These are phyloP conservation scores for Dasypogon diadema DNA, from an alignment of 2,888 invertebrate species.

Conservation along the genomic window DNA sequence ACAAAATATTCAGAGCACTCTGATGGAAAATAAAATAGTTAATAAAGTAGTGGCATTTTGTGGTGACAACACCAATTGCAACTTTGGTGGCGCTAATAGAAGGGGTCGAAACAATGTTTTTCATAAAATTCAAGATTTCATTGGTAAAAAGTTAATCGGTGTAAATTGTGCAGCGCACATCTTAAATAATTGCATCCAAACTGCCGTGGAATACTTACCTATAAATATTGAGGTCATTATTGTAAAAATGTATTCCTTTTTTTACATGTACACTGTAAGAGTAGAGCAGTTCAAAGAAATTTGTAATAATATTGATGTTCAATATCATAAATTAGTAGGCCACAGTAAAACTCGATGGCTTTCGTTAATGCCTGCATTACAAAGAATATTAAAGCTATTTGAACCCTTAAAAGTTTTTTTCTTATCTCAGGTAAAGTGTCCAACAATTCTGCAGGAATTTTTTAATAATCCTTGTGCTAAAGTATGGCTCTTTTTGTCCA, in stretches of 20 bases:
- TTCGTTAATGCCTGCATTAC: conserved; percentile 35
- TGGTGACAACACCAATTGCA: conserved; percentile 51
- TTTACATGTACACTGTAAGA: neutral
- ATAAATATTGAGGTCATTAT: neutral
- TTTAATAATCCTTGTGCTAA: conserved; percentile 28
- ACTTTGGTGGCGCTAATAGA: conserved; percentile 50
- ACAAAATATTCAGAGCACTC: conserved; percentile 26
- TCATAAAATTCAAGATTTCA: neutral
- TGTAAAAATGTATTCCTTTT: neutral
- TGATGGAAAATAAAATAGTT: conserved; percentile 12
- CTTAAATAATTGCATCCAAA: neutral
- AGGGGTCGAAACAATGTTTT: conserved; percentile 34
- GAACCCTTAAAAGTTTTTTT: conserved; percentile 49
- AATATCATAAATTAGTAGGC: neutral
- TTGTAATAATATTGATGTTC: neutral
- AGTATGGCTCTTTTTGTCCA: conserved; percentile 8
- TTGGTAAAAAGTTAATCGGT: conserved; percentile 32
- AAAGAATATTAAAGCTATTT: conserved; percentile 41
- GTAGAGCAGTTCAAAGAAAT: neutral
- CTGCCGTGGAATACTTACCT: neutral
- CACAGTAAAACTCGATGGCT: conserved; percentile 52
- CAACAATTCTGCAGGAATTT: neutral
- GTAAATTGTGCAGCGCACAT: conserved; percentile 35
- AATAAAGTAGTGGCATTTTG: conserved; percentile 51
- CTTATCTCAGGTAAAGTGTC: conserved; percentile 7